Base-by-base conservation (phyloP, 2,888 invertebrate genomes). In the Anagyrus pseudococci region DNA sequence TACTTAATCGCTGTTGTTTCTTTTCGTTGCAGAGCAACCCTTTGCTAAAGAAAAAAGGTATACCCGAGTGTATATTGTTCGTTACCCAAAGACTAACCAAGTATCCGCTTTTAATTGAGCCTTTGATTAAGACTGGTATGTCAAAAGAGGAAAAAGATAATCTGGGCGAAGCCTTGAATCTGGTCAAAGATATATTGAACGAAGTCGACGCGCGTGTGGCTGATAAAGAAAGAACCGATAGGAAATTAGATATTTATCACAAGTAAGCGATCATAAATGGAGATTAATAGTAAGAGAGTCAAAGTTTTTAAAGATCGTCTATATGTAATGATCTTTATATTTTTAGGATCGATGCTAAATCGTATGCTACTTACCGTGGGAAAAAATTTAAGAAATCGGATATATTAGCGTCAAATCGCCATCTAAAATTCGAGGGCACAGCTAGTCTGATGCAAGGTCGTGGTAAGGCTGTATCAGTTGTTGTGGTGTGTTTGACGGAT, bases 61-160 rank as follows among this genome's bases (percentile, higher is more conserved):
- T 98, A 55, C 96, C 96, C 0, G 97, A 97, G 81, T 97, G 96
- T 79, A 93, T 98, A 72, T 81, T 97, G 62, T 93, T 96, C 81
- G 96, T 98, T 15, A 96, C 97, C 0, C 97, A 97, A 81, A 86
- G 98, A 69, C 85, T 97, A 46, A 97, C 97, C 15, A 98, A 98
- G 77, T 98, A 98, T 82, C 97, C 97, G 0, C 82, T 96, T 25
- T 84, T 98, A 3, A 88, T 98, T 67, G 97, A 98, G 76, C 94
- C 96, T 1, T 82, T 98, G 46, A 87, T 96, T 59, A 98, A 97
- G 82, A 93, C 94, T 3, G 92, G 93, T 6, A 90, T 92, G 69
- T 90, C 91, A 69, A 90, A 91, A 75, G 88, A 89, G 72, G 96
- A 97, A 78, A 86, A 90, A 68, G 92, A 93, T 70, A 85, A 90